phyloP scores from a whole-genome alignment of 2,113 vertebrate genomes.

The Entosphenus tridentatus region DNA sequence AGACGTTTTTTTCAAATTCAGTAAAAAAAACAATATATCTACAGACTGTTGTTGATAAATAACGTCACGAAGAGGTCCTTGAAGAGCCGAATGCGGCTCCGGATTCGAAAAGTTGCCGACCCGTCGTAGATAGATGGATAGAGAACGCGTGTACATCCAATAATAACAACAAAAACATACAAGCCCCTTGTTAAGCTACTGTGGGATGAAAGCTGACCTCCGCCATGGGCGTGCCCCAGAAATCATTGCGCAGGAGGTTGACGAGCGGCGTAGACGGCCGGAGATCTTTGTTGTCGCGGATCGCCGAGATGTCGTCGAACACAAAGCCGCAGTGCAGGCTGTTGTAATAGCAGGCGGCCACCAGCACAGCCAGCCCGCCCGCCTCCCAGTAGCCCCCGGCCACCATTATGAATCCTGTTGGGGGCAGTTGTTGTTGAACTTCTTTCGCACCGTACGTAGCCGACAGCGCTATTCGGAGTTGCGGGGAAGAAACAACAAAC shows the following conservation, averaged over 20 bases:
- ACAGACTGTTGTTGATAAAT: not conserved
- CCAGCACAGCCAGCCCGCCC: not conserved
- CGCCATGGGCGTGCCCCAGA: conserved; percentile 95
- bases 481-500: no score
- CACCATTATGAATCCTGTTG: not conserved
- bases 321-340: conserved; percentile 80
- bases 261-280: conserved; percentile 62
- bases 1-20: not conserved
- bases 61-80: not conserved
- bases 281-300: conserved; percentile 92
- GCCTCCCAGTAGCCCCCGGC: not conserved
- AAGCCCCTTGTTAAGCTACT: not conserved
- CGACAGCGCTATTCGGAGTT: no score
- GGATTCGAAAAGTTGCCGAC: no score
- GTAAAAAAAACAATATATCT: conserved; percentile 11
- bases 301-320: conserved; percentile 92
- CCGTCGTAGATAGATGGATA: no score
- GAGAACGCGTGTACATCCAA: no score
- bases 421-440: no score
- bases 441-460: no score
- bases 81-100: no score
- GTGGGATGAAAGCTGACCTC: conserved; percentile 31
- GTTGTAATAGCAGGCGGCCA: conserved; percentile 84
- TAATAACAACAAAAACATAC: conserved; percentile 8
- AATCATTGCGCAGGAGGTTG: conserved; percentile 87